phyloP scores from a whole-genome alignment of 2,888 invertebrate species.

The Adelognathus sp. region DNA sequence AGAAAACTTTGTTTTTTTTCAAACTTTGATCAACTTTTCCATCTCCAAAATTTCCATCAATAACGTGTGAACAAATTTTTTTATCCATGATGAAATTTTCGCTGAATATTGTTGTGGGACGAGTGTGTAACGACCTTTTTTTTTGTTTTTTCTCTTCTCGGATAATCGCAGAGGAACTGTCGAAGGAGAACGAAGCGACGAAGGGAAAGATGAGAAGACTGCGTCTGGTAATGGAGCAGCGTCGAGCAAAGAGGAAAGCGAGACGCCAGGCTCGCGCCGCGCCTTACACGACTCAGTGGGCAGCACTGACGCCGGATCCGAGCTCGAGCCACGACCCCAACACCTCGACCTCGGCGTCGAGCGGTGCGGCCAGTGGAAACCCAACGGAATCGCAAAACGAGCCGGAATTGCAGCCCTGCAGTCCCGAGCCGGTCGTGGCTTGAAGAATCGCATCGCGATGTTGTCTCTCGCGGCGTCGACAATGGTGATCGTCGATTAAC shows the following conservation, averaged over 20 bases:
- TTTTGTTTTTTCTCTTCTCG: neutral
- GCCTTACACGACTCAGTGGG: conserved; percentile 85
- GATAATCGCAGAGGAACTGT: conserved; percentile 81
- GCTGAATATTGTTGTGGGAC: no score
- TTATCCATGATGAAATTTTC: no score
- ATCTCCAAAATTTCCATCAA: no score
- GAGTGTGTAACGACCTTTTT: neutral
- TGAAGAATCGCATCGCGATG: conserved; percentile 63
- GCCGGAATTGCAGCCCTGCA: conserved; percentile 77
- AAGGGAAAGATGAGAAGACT: conserved; percentile 94
- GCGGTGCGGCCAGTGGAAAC: conserved; percentile 64
- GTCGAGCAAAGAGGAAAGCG: conserved; percentile 86
- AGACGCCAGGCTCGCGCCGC: conserved; percentile 89
- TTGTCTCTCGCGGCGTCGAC: neutral
- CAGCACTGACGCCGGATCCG: conserved; percentile 79
- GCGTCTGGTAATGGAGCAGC: conserved; percentile 94
- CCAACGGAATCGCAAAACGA: conserved; percentile 75
- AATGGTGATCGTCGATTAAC: conserved; percentile 20
- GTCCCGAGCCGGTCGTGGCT: conserved; percentile 79
- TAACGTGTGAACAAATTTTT: no score
- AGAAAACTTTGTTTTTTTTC: no score
- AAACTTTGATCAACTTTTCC: no score
- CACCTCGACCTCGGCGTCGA: conserved; percentile 71
- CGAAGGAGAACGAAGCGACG: conserved; percentile 89
- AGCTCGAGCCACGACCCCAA: conserved; percentile 76